phyloP scores from a whole-genome alignment of 2,888 invertebrate genomes.

The Watsonalla cultraria region DNA sequence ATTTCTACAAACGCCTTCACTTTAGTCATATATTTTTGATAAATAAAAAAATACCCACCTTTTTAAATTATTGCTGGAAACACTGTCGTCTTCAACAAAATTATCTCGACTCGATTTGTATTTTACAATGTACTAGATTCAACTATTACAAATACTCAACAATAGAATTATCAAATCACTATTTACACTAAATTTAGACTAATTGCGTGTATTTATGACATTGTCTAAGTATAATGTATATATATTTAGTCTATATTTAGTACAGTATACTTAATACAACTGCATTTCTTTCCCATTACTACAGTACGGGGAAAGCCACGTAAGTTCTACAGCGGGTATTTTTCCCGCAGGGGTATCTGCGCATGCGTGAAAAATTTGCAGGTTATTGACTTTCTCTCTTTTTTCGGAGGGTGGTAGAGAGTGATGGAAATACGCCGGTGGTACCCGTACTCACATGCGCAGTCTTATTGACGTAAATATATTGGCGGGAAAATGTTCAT shows the following conservation, averaged over 20 bases:
- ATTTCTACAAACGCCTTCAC: too few relatives aligned
- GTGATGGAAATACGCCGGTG: conserved; percentile 32
- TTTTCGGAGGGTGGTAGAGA: conserved; percentile 22
- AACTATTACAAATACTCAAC: neutral
- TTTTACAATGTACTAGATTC: neutral
- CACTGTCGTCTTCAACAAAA: too few relatives aligned
- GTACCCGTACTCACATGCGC: conserved; percentile 62
- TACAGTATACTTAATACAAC: conserved; percentile 25
- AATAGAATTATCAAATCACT: neutral
- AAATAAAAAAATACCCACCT: too few relatives aligned
- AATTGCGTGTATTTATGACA: neutral
- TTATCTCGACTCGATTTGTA: too few relatives aligned
- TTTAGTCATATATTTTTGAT: too few relatives aligned
- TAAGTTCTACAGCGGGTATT: conserved; percentile 13
- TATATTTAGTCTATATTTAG: neutral
- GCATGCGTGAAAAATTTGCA: conserved; percentile 54
- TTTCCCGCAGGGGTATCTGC: conserved; percentile 30
- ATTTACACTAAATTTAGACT: neutral
- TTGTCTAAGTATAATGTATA: neutral
- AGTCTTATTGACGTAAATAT: conserved; percentile 65
- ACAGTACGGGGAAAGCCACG: conserved; percentile 4
- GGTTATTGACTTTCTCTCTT: conserved; percentile 56
- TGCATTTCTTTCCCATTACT: conserved; percentile 29
- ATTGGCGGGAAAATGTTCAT: conserved; percentile 54
- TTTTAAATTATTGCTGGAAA: too few relatives aligned